Evolutionary conservation across 2,888 invertebrate genomes (phyloP).

Genomic region (Pogonocherus hispidulus): DNA sequence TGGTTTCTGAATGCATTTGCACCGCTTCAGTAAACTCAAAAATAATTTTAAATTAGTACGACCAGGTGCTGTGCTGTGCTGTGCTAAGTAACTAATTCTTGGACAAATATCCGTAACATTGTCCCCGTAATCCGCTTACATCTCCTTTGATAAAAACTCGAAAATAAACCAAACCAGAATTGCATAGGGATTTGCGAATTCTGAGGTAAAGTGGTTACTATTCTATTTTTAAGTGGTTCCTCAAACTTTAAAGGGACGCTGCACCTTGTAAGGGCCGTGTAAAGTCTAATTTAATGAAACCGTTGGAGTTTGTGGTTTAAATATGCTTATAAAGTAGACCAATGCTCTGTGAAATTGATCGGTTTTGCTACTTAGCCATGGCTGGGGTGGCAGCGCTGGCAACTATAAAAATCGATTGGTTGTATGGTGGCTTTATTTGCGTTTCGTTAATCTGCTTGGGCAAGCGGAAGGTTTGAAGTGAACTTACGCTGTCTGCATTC

Average conservation of each 20-base stretch:
- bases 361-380: constrained; percentile 60
- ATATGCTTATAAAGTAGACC: constrained; percentile 60
- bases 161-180: constrained; percentile 49
- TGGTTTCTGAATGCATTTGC: constrained; percentile 40
- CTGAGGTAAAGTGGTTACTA: constrained; percentile 49
- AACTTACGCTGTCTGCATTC: constrained; percentile 7
- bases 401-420: constrained; percentile 49
- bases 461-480: constrained; percentile 34
- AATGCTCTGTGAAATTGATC: constrained; percentile 69
- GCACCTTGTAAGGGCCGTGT: constrained; percentile 28
- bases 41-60: constrained; percentile 50
- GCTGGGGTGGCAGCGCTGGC: constrained; percentile 42
- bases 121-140: constrained; percentile 58
- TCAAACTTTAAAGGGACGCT: constrained; percentile 30
- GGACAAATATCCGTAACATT: constrained; percentile 54
- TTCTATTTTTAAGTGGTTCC: constrained; percentile 54
- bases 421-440: constrained; percentile 27
- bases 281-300: constrained; percentile 56
- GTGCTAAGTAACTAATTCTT: too few species aligned
- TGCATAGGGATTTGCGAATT: constrained; percentile 48
- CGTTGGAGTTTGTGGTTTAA: constrained; percentile 55
- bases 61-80: constrained; percentile 57
- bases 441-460: constrained; percentile 38
- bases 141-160: constrained; percentile 37
- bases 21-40: constrained; percentile 44